Base-by-base conservation (phyloP, 2,797 vertebrate genomes). In the Taeniopygia guttata region DNA sequence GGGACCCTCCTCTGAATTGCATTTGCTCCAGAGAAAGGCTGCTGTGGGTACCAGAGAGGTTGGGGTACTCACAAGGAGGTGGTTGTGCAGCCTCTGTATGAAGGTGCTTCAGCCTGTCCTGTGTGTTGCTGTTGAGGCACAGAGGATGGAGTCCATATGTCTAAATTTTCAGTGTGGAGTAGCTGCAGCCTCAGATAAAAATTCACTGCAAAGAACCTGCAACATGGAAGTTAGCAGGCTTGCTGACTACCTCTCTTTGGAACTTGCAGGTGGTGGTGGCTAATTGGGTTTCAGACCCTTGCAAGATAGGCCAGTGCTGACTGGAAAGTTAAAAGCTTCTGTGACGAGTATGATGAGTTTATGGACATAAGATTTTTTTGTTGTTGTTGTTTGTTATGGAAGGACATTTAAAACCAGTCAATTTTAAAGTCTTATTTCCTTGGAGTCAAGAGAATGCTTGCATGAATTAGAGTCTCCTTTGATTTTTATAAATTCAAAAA, bases 1-100 rank as follows among this genome's bases (percentile, higher is more conserved):
- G 89, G 64, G 55, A 76, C 85, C 67, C 34, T 93, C 59, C 23
- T 91, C 81, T 91, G 84, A 93, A 88, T 74, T 89, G 87, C 45
- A 10, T 86, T 62, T 66, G 60, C 46, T 79, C 17, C 42, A n/a
- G 58, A 43, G 54, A 51, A 59, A 48, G 30, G 34, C 77, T 79
- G 30, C 74, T 62, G n/a, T 34, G 86, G 80, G 73, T 80, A 75
- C 67, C 80, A 80, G 81, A 6, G 8, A 32, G 19, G 8, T 32
- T 2, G 2, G 15, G 13, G n/a, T 8, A 2, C 16, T 27, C 34
- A 5, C 1, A 4, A 46, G 36, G 13, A 49, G 48, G 5, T 11
- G 11, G 9, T 36, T 2, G 0, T 13, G 13, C 43, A 30, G 12
- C 16, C 14, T 66, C 55, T 81, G 11, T 15, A 0, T 10, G 7